Percentiles rank a stretch among this genome's conserved stretches.
Conservation (phyloP, 2,888 invertebrate genomes). For the Horisme vitalbata region DNA sequence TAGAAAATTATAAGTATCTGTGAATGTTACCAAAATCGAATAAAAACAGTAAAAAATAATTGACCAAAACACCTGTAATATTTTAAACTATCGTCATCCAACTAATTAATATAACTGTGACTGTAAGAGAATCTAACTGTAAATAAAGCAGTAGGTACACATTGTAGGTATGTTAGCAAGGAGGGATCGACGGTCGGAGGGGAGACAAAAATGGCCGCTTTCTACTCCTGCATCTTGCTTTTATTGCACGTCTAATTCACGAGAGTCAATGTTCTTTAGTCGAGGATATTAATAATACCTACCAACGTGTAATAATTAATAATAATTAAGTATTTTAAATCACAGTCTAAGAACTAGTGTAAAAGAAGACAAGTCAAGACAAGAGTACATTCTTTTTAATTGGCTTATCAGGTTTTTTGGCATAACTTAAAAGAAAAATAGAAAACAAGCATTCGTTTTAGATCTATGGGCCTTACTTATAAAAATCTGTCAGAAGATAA, state of each 20-base stretch:
- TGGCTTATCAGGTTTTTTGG: too few species aligned
- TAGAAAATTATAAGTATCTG: too few species aligned
- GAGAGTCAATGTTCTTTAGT: constrained; percentile 1
- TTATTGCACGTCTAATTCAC: constrained; percentile 18
- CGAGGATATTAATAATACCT: not conserved
- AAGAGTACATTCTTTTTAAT: too few species aligned
- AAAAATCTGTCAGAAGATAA: too few species aligned
- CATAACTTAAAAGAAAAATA: too few species aligned
- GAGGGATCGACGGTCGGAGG: constrained; percentile 45
- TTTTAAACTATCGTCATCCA: constrained; percentile 6
- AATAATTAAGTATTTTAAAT: too few species aligned
- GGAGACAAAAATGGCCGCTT: constrained; percentile 77
- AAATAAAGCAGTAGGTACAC: constrained; percentile 28
- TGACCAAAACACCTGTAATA: not conserved
- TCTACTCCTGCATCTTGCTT: constrained; percentile 48
- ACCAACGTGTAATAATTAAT: too few species aligned
- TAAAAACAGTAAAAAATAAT: not conserved
- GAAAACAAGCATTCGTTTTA: too few species aligned
- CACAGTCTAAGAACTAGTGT: too few species aligned
- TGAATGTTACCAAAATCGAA: too few species aligned
- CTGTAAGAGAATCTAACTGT: constrained; percentile 27
- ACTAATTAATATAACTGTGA: constrained; percentile 31
- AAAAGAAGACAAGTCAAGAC: too few species aligned
- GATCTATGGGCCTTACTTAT: too few species aligned
- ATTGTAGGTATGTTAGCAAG: constrained; percentile 36